A percentile compares a stretch with the other conserved stretches of the same genome.
These are phyloP conservation scores for Meda fulgida DNA, from an alignment of 2,797 vertebrate species.

Conservation along the genomic window DNA sequence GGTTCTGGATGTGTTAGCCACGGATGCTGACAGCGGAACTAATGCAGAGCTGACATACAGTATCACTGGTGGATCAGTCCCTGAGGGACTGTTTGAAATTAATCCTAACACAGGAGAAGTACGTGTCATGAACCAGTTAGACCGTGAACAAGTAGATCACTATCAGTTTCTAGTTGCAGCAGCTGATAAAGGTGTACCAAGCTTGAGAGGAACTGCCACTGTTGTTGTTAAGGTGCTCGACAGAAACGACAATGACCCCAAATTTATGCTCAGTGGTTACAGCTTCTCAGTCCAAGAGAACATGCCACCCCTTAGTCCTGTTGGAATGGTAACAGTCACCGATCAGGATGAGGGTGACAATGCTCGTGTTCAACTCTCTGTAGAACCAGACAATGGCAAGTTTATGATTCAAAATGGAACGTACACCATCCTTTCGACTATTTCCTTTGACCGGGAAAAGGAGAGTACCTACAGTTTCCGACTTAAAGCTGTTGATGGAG, in stretches of 20 bases:
- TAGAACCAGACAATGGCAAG: constrained; percentile 94
- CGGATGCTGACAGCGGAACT: constrained; percentile 91
- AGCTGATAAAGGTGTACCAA: constrained; percentile 90
- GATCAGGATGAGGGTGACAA: constrained; percentile 95
- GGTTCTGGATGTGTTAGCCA: constrained; percentile 86
- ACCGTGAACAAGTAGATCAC: constrained; percentile 88
- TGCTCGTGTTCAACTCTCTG: constrained; percentile 85
- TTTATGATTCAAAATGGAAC: constrained; percentile 98
- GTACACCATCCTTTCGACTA: constrained; percentile 93
- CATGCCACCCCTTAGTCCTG: constrained; percentile 91
- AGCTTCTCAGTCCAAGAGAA: constrained; percentile 98
- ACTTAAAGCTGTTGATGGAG: constrained; percentile 91
- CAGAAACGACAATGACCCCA: constrained; percentile 98
- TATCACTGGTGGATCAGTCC: constrained; percentile 79
- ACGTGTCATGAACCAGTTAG: constrained; percentile 87
- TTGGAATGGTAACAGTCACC: constrained; percentile 95
- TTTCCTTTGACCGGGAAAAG: constrained; percentile 96
- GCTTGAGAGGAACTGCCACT: constrained; percentile 91
- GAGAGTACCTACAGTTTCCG: constrained; percentile 97
- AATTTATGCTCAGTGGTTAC: constrained; percentile 95
- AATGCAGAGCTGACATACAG: constrained; percentile 92
- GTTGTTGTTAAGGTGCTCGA: constrained; percentile 91
- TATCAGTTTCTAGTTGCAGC: constrained; percentile 92
- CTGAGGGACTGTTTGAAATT: constrained; percentile 87
- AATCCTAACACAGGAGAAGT: constrained; percentile 87